A percentile compares a stretch with the other conserved stretches of the same genome.
These are phyloP conservation scores for Regulus satrapa DNA, from an alignment of 2,113 vertebrate species.

Conservation along the genomic window DNA sequence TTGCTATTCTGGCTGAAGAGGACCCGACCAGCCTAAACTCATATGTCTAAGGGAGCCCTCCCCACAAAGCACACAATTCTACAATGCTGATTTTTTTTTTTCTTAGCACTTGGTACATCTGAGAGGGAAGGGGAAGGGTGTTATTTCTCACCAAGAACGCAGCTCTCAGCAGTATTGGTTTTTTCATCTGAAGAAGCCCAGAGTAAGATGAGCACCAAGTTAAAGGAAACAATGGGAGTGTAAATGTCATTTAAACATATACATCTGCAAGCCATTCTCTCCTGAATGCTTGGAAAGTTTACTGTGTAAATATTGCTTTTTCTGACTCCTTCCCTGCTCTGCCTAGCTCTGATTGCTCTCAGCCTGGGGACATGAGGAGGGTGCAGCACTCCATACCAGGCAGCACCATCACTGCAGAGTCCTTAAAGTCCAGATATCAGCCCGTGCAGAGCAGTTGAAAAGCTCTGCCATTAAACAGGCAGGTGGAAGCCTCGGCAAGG, in stretches of 20 bases:
- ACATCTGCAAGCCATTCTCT: conserved; percentile 76
- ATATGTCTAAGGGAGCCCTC: not conserved
- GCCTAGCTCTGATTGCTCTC: conserved; percentile 54
- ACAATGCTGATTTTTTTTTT: not conserved
- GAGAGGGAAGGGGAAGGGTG: conserved; percentile 27
- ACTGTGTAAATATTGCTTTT: conserved; percentile 67
- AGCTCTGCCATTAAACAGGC: conserved; percentile 47
- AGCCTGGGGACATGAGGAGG: conserved; percentile 50
- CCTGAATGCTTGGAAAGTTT: conserved; percentile 63
- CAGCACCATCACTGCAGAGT: not conserved
- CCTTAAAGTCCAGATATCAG: not conserved
- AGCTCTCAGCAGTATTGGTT: not conserved
- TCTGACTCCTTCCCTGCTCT: conserved; percentile 48
- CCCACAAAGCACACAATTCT: not conserved
- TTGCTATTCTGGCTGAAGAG: not conserved
- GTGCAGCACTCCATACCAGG: not conserved
- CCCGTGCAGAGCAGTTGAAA: not conserved
- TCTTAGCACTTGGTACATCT: not conserved
- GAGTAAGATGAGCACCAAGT: conserved; percentile 60
- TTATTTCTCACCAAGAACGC: conserved; percentile 40
- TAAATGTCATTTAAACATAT: conserved; percentile 66
- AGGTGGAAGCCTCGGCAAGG: conserved; percentile 65
- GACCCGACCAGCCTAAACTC: not conserved
- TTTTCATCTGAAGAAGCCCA: conserved; percentile 40
- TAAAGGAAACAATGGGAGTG: conserved; percentile 69